Evolutionary conservation across 2,888 invertebrate species (phyloP).

Genomic region (Esperia sulphurella): DNA sequence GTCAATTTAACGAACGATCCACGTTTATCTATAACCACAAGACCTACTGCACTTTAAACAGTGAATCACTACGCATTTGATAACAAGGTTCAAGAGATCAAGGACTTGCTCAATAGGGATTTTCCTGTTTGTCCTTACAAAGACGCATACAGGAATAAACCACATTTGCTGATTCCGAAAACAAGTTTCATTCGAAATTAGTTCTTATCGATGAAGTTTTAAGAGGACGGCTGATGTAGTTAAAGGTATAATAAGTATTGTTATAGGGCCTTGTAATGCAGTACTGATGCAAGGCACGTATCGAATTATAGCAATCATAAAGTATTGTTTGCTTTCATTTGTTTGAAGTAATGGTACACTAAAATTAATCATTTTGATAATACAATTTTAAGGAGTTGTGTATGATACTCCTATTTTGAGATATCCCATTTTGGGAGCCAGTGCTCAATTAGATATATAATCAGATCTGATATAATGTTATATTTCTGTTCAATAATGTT

Average conservation of each 20-base stretch:
- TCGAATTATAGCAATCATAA: conserved; percentile 55
- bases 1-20: not conserved
- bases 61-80: conserved; percentile 3
- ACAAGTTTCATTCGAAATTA: conserved; percentile 21
- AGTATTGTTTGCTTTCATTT: conserved; percentile 45
- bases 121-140: conserved; percentile 68
- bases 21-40: not conserved
- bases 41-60: not conserved
- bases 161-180: conserved; percentile 16
- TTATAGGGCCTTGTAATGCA: conserved; percentile 36
- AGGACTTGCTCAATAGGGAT: conserved; percentile 38
- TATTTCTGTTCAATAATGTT: no score
- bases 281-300: conserved; percentile 56
- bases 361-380: not conserved
- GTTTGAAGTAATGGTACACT: conserved; percentile 19
- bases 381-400: not conserved
- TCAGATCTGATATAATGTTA: no score
- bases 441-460: no score
- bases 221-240: conserved; percentile 18
- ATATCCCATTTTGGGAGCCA: no score
- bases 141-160: conserved; percentile 36
- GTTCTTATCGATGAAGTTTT: conserved; percentile 20
- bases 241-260: conserved; percentile 9
- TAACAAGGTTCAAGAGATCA: conserved; percentile 12
- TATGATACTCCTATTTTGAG: not conserved